Base-by-base conservation (phyloP, 2,888 invertebrate genomes). In the Dione juno region DNA sequence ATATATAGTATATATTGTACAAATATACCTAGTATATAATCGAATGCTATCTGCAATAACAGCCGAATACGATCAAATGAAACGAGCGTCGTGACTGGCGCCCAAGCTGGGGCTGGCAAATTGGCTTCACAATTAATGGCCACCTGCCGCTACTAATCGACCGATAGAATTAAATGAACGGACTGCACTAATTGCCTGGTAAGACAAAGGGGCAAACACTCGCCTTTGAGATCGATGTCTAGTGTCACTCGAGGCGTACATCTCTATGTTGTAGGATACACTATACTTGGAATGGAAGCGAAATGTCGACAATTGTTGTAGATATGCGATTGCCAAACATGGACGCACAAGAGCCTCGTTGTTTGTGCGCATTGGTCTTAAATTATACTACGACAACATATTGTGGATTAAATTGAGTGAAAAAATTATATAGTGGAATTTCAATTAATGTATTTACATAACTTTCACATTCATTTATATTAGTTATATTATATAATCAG, bases 111-210 rank as follows among this genome's bases (percentile, higher is more conserved):
- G 82, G 81, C 79, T 75, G 74, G 82, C 87, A 90, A 90, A 90
- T 91, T 90, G 89, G 84, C 84, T 82, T 81, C 83, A 88, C 90
- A 92, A 91, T 93, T 92, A 92, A 88, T 90, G 88, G 87, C 80
- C 85, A 88, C 87, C 89, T 89, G 87, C 86, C 82, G 82, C 86
- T 87, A 86, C 88, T 92, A 92, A 93, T 93, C 92, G 92, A 92
- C 88, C 92, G 91, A 91, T 92, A 90, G 90, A 90, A 92, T 93
- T 92, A 92, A 92, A 92, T 89, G 92, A 92, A 92, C 92, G 90
- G 90, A 86, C 88, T 86, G 87, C 87, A 90, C 90, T 93, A 93
- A 93, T 93, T 93, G 92, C 83, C 88, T 84, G 82, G 89, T 89
- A 92, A 93, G 92, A 92, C 92, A 92, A 92, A 92, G 92, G 90